Conservation (phyloP, 2,888 invertebrate genomes). For the Drosophila paranaensis region DNA sequence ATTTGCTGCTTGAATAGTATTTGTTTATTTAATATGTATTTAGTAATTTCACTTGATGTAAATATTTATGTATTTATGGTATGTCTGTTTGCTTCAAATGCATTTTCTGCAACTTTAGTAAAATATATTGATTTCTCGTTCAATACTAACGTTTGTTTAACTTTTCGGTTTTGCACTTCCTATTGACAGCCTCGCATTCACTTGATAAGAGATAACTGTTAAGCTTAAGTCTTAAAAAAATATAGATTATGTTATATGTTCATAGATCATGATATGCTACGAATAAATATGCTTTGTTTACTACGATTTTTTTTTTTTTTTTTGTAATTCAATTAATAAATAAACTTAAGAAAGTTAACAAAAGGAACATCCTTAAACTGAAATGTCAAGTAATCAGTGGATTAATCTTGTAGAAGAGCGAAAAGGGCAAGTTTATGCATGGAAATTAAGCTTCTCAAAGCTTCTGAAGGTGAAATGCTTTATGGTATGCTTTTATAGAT, state of each 20-base stretch:
- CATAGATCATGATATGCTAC: slow-evolving; percentile 48
- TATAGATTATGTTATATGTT: slow-evolving; percentile 49
- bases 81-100: slow-evolving; percentile 12
- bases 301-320: not conserved
- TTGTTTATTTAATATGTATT: slow-evolving; percentile 11
- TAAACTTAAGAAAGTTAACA: not conserved
- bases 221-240: slow-evolving; percentile 56
- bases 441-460: not conserved
- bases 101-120: slow-evolving; percentile 7
- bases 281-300: slow-evolving; percentile 39
- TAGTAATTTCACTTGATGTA: slow-evolving; percentile 3
- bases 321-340: not conserved
- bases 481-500: not conserved
- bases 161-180: slow-evolving; percentile 40
- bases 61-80: slow-evolving; percentile 7
- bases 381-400: not conserved
- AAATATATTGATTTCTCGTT: slow-evolving; percentile 7
- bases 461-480: not conserved
- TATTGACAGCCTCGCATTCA: slow-evolving; percentile 59
- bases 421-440: not conserved
- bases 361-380: not conserved
- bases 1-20: slow-evolving; percentile 23
- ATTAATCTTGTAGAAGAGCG: not conserved
- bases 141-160: slow-evolving; percentile 6
- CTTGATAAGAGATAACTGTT: slow-evolving; percentile 37